Base-by-base conservation (phyloP, 2,113 vertebrate species). In the Burhinus bistriatus region DNA sequence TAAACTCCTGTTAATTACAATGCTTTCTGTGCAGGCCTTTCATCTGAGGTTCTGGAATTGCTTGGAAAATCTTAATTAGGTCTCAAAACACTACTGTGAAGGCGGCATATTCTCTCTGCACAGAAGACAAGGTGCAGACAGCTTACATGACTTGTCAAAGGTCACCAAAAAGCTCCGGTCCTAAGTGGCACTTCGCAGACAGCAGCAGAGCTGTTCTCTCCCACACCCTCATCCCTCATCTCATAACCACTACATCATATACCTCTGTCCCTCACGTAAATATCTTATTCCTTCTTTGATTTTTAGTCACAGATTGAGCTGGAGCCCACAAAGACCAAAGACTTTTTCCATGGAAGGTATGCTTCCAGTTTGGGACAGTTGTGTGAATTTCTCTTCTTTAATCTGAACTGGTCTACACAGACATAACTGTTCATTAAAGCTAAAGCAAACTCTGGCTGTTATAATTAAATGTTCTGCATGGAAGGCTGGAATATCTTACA, bases 21-120 rank as follows among this genome's bases (percentile, higher is more conserved):
- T 9, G 42, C 65, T 92, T 95, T 94, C 87, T 72, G 34, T 85
- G 58, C 34, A 54, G 20, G 57, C 26, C 73, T 94, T 96, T 87
- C 91, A 91, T 95, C 62, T 80, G 70, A 93, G 29, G 54, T 70
- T 95, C 87, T 93, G 59, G 51, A 94, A 95, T 34, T 26, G 15
- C 78, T 77, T 77, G 49, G 66, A 94, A 96, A 96, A 91, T 61
- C 81, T 94, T 96, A 94, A 95, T 92, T 92, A 97, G 93, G 89
- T 92, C 95, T 96, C 95, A 84, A 72, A 96, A 62, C 86, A 87
- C 79, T 29, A 7, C 58, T 73, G 73, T 52, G 78, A 94, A 79
- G 70, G 72, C 93, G 57, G 84, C 51, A 59, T 36, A 84, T 40
- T 71, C 75, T 77, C 88, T 62, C 29, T 36, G 80, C 72, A 62